Evolutionary conservation across 1,140 invertebrate genomes (phyloP).

Genomic region (Charaxes varanes): DNA sequence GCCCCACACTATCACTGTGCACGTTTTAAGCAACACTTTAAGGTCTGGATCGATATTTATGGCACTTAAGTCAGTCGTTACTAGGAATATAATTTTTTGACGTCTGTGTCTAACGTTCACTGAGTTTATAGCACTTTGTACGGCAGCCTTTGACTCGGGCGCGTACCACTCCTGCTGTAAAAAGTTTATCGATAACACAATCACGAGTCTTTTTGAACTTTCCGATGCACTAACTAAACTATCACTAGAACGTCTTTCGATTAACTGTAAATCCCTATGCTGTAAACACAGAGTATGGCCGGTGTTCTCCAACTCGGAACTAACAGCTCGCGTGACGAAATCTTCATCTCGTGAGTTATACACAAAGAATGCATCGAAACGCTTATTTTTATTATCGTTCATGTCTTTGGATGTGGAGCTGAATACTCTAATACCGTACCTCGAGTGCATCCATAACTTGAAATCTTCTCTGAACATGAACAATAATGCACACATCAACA

Average conservation of each 20-base stretch:
- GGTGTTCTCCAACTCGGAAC: conserved; percentile 85
- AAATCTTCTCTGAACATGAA: conserved; percentile 91
- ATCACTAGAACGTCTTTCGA: conserved; percentile 81
- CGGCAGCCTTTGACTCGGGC: conserved; percentile 80
- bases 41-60: conserved; percentile 87
- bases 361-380: conserved; percentile 91
- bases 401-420: conserved; percentile 76
- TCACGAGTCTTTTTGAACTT: conserved; percentile 81
- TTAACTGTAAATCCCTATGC: conserved; percentile 82
- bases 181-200: conserved; percentile 84
- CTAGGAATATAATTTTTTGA: conserved; percentile 84
- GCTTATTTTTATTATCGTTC: conserved; percentile 75
- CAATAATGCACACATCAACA: conserved; percentile 84
- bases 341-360: conserved; percentile 91
- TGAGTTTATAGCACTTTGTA: conserved; percentile 84
- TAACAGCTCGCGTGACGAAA: conserved; percentile 85
- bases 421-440: conserved; percentile 89
- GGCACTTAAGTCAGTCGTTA: conserved; percentile 77
- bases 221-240: conserved; percentile 87
- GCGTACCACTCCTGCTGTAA: conserved; percentile 84
- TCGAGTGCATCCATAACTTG: conserved; percentile 91
- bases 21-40: conserved; percentile 87
- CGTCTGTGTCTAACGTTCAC: conserved; percentile 80
- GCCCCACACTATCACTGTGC: conserved; percentile 89
- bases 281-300: conserved; percentile 86